Percentiles rank a stretch among this genome's conserved stretches.
These are phyloP conservation scores for Corbicula japonica DNA, from an alignment of 2,888 invertebrate genomes.

Conservation along the genomic window DNA sequence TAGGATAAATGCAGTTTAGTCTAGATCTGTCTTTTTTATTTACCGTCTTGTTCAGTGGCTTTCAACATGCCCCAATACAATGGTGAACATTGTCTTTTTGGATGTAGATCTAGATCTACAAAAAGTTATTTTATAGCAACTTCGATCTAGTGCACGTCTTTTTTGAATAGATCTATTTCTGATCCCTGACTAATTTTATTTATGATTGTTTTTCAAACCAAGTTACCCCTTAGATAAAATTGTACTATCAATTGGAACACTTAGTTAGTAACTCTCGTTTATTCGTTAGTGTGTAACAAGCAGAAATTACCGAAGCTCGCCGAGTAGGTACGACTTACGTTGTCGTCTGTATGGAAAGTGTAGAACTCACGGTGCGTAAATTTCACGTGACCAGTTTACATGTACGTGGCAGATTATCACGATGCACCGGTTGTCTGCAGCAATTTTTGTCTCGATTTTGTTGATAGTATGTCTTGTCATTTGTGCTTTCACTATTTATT, in stretches of 20 bases:
- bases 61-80: no score
- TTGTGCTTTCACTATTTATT: no score
- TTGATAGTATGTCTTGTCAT: slow-evolving; percentile 49
- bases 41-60: no score
- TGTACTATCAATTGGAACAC: neutral
- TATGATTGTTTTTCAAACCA: neutral
- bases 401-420: slow-evolving; percentile 52
- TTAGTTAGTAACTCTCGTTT: neutral
- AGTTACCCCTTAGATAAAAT: neutral
- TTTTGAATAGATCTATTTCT: no score
- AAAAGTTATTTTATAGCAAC: no score
- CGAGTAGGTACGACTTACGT: neutral
- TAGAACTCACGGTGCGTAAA: neutral
- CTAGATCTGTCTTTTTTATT: no score
- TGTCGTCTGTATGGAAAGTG: neutral
- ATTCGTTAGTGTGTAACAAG: neutral
- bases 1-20: no score
- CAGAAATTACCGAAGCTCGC: neutral
- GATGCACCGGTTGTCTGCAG: slow-evolving; percentile 42
- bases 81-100: no score
- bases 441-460: slow-evolving; percentile 34
- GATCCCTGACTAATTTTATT: no score
- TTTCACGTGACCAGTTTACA: slow-evolving; percentile 12
- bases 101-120: no score
- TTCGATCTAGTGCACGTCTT: no score